Conservation (phyloP, 2,797 vertebrate genomes). For the Limosa lapponica region DNA sequence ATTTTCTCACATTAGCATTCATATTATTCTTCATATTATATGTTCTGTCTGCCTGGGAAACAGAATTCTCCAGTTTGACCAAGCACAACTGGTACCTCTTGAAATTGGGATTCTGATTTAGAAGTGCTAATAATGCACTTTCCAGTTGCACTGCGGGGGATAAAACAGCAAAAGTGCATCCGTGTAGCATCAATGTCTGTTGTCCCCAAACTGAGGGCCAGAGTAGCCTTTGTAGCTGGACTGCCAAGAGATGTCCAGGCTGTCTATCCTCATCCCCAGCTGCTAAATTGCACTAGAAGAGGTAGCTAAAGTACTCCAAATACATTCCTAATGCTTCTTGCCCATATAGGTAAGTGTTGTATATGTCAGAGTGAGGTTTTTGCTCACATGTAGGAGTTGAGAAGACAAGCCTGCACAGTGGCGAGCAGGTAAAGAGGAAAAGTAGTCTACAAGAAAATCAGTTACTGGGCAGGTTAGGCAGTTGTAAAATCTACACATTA, state of each 20-base stretch:
- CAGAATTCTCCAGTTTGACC: not conserved
- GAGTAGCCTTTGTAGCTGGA: not conserved
- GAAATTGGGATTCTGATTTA: not conserved
- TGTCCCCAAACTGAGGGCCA: not conserved
- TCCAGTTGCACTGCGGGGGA: not conserved
- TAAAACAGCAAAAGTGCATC: not conserved
- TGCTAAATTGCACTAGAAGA: constrained; percentile 13
- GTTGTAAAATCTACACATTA: not conserved
- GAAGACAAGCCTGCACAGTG: not conserved
- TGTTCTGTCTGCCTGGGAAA: not conserved
- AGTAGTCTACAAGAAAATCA: not conserved
- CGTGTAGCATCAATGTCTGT: not conserved
- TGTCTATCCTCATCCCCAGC: not conserved
- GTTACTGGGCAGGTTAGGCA: not conserved
- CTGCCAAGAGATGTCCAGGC: not conserved
- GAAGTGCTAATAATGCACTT: not conserved
- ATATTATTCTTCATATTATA: not conserved
- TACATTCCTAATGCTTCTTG: not conserved
- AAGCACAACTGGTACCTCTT: not conserved
- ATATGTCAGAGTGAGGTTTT: not conserved
- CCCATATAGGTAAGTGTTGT: not conserved
- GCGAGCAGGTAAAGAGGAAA: not conserved
- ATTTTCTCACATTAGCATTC: not conserved
- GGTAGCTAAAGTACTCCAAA: not conserved
- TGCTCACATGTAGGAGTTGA: not conserved